Percentiles rank a stretch among this genome's conserved stretches.
phyloP scores from a whole-genome alignment of 1,140 invertebrate genomes.

The Drosophila miranda region DNA sequence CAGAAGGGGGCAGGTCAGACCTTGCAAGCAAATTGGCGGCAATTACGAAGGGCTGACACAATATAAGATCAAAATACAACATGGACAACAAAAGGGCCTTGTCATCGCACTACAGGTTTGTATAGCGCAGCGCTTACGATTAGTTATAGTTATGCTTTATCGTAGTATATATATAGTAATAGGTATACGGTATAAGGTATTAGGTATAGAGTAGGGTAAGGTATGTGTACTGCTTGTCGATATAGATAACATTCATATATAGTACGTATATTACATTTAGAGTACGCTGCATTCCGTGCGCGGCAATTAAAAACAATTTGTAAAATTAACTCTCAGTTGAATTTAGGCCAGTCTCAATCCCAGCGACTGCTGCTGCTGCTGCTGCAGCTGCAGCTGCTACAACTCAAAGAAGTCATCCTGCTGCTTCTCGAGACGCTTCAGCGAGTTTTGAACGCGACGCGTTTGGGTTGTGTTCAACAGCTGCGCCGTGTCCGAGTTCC shows the following conservation, averaged over 20 bases:
- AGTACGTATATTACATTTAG: slow-evolving; percentile 53
- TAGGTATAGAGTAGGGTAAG: slow-evolving; percentile 17
- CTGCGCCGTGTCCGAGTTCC: slow-evolving; percentile 83
- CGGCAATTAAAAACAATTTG: slow-evolving; percentile 65
- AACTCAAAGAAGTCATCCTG: slow-evolving; percentile 95
- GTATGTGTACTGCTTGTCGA: slow-evolving; percentile 17
- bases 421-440: slow-evolving; percentile 90
- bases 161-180: slow-evolving; percentile 25
- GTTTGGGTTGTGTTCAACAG: slow-evolving; percentile 91
- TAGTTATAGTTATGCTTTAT: slow-evolving; percentile 41
- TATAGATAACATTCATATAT: slow-evolving; percentile 29
- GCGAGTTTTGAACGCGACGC: slow-evolving; percentile 88
- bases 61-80: slow-evolving; percentile 43
- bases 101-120: slow-evolving; percentile 69
- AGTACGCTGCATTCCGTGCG: slow-evolving; percentile 37
- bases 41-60: slow-evolving; percentile 50
- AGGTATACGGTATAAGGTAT: slow-evolving; percentile 33
- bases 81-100: slow-evolving; percentile 50
- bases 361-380: slow-evolving; percentile 3
- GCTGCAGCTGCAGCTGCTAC: slow-evolving; percentile 85
- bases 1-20: slow-evolving; percentile 18
- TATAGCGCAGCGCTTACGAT: slow-evolving; percentile 68
- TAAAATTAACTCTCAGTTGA: slow-evolving; percentile 52
- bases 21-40: slow-evolving; percentile 71
- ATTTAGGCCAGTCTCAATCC: slow-evolving; percentile 50